These are phyloP conservation scores for Heterotilapia buettikoferi DNA, from an alignment of 2,113 vertebrate species.

Conservation along the genomic window DNA sequence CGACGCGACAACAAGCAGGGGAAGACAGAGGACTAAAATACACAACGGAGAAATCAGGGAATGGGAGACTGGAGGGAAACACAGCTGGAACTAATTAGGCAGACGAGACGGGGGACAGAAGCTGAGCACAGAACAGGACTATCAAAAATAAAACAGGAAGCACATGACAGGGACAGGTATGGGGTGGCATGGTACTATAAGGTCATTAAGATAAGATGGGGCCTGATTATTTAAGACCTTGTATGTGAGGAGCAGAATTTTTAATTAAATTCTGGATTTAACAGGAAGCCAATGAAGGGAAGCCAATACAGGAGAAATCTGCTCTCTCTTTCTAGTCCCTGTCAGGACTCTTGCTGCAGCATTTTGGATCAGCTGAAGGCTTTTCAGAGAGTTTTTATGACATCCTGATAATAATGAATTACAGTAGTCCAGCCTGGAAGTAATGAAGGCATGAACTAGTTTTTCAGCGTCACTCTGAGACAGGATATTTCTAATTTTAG, in stretches of 20 bases:
- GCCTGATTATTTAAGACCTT: not conserved
- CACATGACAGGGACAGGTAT: not conserved
- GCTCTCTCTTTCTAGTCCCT: not conserved
- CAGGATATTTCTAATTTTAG: not conserved
- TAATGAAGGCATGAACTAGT: not conserved
- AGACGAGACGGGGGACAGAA: fast-evolving
- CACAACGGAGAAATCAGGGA: not conserved
- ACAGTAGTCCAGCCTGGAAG: not conserved
- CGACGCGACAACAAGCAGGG: not conserved
- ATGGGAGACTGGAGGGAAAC: not conserved
- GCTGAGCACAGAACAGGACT: too few relatives aligned
- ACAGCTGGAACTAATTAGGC: not conserved
- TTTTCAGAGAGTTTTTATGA: fast-evolving
- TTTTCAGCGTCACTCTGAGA: not conserved
- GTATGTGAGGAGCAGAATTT: not conserved
- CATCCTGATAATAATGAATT: not conserved
- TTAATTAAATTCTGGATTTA: not conserved
- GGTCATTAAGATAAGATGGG: not conserved
- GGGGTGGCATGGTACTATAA: fast-evolving
- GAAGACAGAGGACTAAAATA: not conserved
- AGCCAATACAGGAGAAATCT: fast-evolving
- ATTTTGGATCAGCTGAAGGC: fast-evolving
- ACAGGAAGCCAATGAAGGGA: too few relatives aligned
- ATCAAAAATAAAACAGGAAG: too few relatives aligned
- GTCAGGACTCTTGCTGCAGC: not conserved